Evolutionary conservation across 2,113 vertebrate genomes (phyloP).

Genomic region (Apodemus sylvaticus): DNA sequence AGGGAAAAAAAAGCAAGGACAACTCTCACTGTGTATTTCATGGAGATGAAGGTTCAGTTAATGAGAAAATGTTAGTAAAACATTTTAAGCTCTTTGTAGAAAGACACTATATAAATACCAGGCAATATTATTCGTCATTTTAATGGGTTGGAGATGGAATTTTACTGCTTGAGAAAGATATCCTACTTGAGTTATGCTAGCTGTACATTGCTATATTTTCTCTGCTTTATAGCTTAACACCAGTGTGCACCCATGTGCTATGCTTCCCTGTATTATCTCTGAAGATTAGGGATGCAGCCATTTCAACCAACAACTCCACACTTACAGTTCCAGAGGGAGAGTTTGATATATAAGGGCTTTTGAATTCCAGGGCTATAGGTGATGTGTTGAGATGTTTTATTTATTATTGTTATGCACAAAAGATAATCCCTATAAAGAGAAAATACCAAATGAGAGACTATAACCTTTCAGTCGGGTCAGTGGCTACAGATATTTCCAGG

Average conservation of each 20-base stretch:
- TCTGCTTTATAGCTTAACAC: constrained; percentile 36
- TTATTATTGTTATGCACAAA: constrained; percentile 59
- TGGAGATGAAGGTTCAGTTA: constrained; percentile 53
- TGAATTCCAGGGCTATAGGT: background rate
- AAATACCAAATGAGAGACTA: constrained; percentile 49
- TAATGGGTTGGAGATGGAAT: constrained; percentile 44
- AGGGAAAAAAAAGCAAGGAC: background rate
- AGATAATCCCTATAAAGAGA: constrained; percentile 63
- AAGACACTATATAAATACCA: constrained; percentile 40
- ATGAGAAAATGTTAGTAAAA: constrained; percentile 71
- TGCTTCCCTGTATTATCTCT: constrained; percentile 50
- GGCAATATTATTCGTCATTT: constrained; percentile 59
- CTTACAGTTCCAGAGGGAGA: constrained; percentile 50
- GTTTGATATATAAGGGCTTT: constrained; percentile 51
- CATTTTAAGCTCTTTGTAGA: constrained; percentile 61
- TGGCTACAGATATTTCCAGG: constrained; percentile 52
- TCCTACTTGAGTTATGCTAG: constrained; percentile 14
- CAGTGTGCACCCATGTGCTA: background rate
- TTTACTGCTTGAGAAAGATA: constrained; percentile 59
- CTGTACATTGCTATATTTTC: background rate
- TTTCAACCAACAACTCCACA: background rate
- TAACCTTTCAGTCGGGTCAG: background rate
- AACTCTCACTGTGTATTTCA: background rate
- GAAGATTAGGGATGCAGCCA: background rate
- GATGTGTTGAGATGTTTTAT: constrained; percentile 49